Evolutionary conservation across 2,888 invertebrate species (phyloP).

Genomic region (Psococerastis gibbosa): DNA sequence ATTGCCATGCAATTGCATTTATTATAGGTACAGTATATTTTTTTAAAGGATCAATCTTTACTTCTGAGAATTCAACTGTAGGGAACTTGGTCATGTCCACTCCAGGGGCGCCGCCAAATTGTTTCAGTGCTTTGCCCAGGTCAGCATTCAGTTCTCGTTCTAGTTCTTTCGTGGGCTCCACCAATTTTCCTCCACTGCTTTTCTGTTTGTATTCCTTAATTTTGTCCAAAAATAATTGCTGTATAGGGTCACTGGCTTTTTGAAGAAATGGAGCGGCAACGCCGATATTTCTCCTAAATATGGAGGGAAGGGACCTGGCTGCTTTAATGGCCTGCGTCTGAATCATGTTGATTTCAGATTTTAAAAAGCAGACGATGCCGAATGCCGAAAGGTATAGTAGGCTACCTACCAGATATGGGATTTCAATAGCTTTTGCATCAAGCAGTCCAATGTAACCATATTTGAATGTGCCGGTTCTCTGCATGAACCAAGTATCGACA

Average conservation of each 20-base stretch:
- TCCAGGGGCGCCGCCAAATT: slow-evolving; percentile 54
- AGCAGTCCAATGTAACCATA: slow-evolving; percentile 39
- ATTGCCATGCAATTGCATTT: too few species aligned
- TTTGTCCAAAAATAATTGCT: slow-evolving; percentile 84
- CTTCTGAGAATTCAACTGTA: slow-evolving; percentile 51
- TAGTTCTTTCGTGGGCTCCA: slow-evolving; percentile 60
- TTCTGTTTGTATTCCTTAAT: slow-evolving; percentile 75
- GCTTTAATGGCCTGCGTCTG: background rate
- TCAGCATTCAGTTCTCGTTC: slow-evolving; percentile 56
- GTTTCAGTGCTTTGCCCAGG: slow-evolving; percentile 58
- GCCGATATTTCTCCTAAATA: slow-evolving; percentile 43
- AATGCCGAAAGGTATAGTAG: slow-evolving; percentile 13
- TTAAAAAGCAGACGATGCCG: too few species aligned
- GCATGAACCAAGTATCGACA: slow-evolving; percentile 46
- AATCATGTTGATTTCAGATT: background rate
- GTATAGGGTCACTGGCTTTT: slow-evolving; percentile 74
- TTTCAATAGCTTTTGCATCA: slow-evolving; percentile 44
- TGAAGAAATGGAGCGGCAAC: slow-evolving; percentile 44
- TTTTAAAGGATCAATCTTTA: slow-evolving; percentile 1
- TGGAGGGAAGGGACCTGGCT: slow-evolving; percentile 18
- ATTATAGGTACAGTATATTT: too few species aligned
- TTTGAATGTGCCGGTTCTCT: slow-evolving; percentile 37
- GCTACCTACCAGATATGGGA: slow-evolving; percentile 53
- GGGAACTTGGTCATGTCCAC: slow-evolving; percentile 84
- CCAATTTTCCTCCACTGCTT: slow-evolving; percentile 61